Evolutionary conservation across 2,888 invertebrate species (phyloP).

Genomic region (Ganaspis brasiliensis): DNA sequence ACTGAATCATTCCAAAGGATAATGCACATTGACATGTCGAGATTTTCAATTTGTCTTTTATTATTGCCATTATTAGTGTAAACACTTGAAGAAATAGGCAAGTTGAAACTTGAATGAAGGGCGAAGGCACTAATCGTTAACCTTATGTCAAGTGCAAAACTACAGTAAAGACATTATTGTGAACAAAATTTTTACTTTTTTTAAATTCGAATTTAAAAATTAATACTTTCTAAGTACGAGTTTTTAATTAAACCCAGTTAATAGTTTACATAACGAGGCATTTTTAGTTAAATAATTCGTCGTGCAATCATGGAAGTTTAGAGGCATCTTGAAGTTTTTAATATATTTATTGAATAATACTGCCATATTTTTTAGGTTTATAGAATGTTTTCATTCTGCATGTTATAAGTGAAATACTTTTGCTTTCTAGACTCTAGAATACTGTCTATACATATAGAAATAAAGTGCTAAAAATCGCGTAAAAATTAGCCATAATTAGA

Average conservation of each 20-base stretch:
- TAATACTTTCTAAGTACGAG: too few species aligned
- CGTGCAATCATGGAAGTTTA: constrained; percentile 52
- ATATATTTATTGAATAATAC: constrained; percentile 65
- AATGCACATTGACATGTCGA: constrained; percentile 10
- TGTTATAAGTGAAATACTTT: constrained; percentile 5
- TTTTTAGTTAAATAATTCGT: constrained; percentile 42
- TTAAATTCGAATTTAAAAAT: neutral
- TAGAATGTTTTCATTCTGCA: constrained; percentile 7
- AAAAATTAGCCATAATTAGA: constrained; percentile 1
- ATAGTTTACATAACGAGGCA: constrained; percentile 29
- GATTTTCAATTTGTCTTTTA: constrained; percentile 20
- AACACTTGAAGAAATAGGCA: neutral
- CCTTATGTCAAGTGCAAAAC: neutral
- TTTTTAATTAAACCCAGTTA: constrained; percentile 24
- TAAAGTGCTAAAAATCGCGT: constrained; percentile 7
- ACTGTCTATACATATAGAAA: constrained; percentile 28
- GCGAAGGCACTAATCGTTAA: neutral
- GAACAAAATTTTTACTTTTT: neutral
- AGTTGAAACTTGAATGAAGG: neutral
- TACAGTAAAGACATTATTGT: neutral
- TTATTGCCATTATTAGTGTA: constrained; percentile 3
- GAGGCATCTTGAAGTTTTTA: constrained; percentile 54
- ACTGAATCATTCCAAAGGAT: constrained; percentile 38
- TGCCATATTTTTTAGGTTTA: constrained; percentile 75
- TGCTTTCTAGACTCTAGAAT: constrained; percentile 8